phyloP scores from a whole-genome alignment of 1,140 invertebrate genomes.

The Pentalonia nigronervosa region DNA sequence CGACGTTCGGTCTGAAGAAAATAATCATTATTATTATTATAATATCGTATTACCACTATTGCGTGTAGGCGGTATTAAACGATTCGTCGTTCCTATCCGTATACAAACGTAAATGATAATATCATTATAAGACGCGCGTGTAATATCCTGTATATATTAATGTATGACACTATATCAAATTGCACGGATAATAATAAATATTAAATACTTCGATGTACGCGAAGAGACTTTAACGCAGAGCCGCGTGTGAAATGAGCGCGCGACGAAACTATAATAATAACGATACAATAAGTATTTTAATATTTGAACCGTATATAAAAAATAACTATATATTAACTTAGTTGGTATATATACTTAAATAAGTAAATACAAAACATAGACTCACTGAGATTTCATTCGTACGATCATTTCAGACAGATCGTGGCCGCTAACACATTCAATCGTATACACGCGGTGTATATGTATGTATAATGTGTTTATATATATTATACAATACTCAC shows the following conservation, averaged over 20 bases:
- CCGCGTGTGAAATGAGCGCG: no score
- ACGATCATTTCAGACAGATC: neutral
- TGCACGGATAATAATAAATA: neutral
- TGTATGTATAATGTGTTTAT: neutral
- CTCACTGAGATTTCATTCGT: conserved; percentile 21
- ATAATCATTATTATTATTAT: conserved; percentile 2
- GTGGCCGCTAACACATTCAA: neutral
- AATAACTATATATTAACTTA: neutral
- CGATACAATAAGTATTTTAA: neutral
- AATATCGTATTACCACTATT: neutral
- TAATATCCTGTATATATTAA: neutral
- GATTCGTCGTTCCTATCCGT: neutral
- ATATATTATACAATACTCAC: neutral
- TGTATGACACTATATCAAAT: neutral
- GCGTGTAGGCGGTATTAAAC: conserved; percentile 12
- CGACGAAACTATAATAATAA: neutral
- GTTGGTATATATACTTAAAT: neutral
- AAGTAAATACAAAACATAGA: neutral
- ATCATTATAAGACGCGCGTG: neutral
- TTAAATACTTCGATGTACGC: neutral
- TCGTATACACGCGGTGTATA: neutral
- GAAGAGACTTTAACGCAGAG: neutral
- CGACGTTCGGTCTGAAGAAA: conserved; percentile 1
- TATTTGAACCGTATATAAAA: neutral
- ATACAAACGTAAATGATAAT: conserved; percentile 7